Conservation (phyloP, 2,797 vertebrate species). For the Sparus aurata region DNA sequence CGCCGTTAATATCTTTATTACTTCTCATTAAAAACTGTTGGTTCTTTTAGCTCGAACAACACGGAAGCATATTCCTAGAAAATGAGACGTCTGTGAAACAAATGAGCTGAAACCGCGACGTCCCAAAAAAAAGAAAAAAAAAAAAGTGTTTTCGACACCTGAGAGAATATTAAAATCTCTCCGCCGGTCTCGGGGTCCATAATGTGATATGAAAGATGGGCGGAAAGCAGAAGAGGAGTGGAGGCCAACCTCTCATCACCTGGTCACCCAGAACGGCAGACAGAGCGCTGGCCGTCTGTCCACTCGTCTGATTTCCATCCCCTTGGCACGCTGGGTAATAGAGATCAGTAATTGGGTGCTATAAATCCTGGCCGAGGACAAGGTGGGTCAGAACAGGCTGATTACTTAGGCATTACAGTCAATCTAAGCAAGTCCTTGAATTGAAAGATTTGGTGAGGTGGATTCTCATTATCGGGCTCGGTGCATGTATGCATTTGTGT, state of each 20-base stretch:
- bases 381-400: conserved; percentile 88
- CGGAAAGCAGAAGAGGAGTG: conserved; percentile 36
- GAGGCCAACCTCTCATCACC: conserved; percentile 62
- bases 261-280: conserved; percentile 64
- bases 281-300: conserved; percentile 64
- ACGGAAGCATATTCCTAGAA: not conserved
- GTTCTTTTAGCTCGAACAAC: not conserved
- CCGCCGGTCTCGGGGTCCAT: conserved; percentile 24
- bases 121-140: no score
- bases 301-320: conserved; percentile 74
- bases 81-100: conserved; percentile 19
- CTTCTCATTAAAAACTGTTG: conserved; percentile 13
- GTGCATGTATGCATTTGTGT: conserved; percentile 71
- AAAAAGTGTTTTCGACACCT: conserved; percentile 36
- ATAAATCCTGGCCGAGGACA: conserved; percentile 87
- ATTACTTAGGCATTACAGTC: conserved; percentile 88
- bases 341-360: conserved; percentile 86
- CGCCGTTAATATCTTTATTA: conserved; percentile 9
- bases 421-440: conserved; percentile 86
- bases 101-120: conserved; percentile 1
- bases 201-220: conserved; percentile 57
- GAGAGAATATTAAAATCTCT: conserved; percentile 57
- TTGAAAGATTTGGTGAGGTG: conserved; percentile 85
- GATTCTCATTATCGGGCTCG: conserved; percentile 82
- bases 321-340: conserved; percentile 79